Conservation (phyloP, 2,113 vertebrate species). For the Daphoenositta chrysoptera region DNA sequence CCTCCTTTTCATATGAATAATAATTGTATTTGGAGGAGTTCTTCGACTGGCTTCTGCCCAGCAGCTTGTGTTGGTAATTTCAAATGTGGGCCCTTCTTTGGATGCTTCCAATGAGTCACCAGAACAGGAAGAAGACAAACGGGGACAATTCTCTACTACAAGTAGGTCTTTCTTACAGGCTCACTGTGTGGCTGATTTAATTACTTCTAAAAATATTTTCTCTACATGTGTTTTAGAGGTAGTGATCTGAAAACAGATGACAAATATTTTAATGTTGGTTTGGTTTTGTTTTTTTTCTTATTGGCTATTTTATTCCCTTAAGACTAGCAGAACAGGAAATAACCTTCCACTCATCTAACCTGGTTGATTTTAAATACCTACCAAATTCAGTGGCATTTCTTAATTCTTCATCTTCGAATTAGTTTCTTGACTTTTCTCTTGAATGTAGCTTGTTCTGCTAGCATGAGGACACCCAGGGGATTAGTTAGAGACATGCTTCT, state of each 20-base stretch:
- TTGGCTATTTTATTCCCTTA: neutral
- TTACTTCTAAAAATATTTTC: neutral
- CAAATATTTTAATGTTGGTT: neutral
- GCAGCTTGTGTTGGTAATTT: neutral
- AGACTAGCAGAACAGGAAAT: constrained; percentile 16
- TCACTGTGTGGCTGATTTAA: neutral
- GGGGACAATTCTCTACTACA: neutral
- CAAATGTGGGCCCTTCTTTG: neutral
- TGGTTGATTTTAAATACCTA: constrained; percentile 58
- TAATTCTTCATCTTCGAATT: constrained; percentile 62
- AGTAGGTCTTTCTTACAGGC: neutral
- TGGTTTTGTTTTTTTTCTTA: neutral
- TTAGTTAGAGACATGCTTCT: constrained; percentile 7
- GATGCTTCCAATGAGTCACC: neutral
- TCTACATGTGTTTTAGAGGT: neutral
- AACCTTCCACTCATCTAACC: constrained; percentile 29
- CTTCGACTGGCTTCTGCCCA: neutral
- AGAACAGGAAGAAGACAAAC: neutral
- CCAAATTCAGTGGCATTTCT: constrained; percentile 55
- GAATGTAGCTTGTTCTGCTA: neutral
- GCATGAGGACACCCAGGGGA: neutral
- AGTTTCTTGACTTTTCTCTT: constrained; percentile 64
- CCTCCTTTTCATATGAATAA: neutral
- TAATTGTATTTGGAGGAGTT: neutral
- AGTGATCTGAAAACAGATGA: neutral